Conservation (phyloP, 2,888 invertebrate species). For the Drosophila maculinotata region DNA sequence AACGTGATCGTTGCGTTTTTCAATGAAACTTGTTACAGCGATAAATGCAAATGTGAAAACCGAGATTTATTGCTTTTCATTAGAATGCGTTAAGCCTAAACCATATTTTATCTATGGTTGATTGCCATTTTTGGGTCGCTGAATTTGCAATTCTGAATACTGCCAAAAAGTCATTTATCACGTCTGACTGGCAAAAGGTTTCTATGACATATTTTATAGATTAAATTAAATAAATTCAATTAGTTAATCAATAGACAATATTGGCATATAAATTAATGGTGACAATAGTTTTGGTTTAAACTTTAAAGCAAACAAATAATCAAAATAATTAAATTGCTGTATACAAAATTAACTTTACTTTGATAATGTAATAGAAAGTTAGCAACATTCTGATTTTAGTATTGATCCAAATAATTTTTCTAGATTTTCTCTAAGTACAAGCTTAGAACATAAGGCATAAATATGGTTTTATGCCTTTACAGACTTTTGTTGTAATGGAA, state of each 20-base stretch:
- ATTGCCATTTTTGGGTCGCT: constrained; percentile 31
- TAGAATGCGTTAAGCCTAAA: constrained; percentile 43
- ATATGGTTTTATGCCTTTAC: constrained; percentile 37
- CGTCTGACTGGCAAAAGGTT: constrained; percentile 16
- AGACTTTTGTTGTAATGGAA: constrained; percentile 4
- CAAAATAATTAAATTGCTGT: neutral
- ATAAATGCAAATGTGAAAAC: constrained; percentile 50
- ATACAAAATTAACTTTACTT: neutral
- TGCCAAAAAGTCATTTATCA: constrained; percentile 55
- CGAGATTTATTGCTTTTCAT: constrained; percentile 56
- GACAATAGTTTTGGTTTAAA: constrained; percentile 3
- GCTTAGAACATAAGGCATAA: constrained; percentile 19
- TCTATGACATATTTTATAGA: constrained; percentile 46
- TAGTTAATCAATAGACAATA: constrained; percentile 3
- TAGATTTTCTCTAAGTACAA: constrained; percentile 4
- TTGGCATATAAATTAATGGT: constrained; percentile 38
- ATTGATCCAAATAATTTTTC: neutral
- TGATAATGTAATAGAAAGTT: too few relatives aligned
- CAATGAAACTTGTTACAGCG: constrained; percentile 62
- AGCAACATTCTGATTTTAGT: too few relatives aligned
- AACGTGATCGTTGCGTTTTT: constrained; percentile 36
- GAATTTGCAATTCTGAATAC: constrained; percentile 10
- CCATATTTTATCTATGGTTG: constrained; percentile 5
- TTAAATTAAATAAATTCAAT: constrained; percentile 46
- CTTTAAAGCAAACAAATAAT: neutral